Evolutionary conservation across 2,797 vertebrate genomes (phyloP).

Genomic region (Cossypha heuglini): DNA sequence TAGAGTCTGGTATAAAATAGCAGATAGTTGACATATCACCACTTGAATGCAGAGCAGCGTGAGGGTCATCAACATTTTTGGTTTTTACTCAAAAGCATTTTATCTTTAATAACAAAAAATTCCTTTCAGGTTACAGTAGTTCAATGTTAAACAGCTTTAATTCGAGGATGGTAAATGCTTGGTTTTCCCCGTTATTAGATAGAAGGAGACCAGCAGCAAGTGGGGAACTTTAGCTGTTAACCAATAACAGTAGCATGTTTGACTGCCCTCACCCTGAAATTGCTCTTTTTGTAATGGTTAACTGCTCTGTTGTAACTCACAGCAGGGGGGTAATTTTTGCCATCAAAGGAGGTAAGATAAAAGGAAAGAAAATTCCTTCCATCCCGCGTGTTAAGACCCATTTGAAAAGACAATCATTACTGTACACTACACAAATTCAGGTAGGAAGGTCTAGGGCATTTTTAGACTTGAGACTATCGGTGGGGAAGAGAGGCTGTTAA

Average conservation of each 20-base stretch:
- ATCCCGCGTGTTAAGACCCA: neutral
- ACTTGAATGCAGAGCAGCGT: neutral
- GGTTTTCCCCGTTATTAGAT: neutral
- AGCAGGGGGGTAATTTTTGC: constrained; percentile 62
- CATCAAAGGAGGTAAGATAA: constrained; percentile 48
- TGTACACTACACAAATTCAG: neutral
- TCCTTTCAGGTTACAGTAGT: neutral
- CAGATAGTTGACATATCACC: neutral
- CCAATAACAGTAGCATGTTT: constrained; percentile 69
- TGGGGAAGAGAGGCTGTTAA: neutral
- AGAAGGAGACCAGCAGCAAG: neutral
- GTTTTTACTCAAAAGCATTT: neutral
- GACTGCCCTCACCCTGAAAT: constrained; percentile 61
- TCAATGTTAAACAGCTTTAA: neutral
- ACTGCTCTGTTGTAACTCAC: constrained; percentile 62
- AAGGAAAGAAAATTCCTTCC: constrained; percentile 51
- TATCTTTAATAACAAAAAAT: neutral
- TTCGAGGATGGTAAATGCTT: neutral
- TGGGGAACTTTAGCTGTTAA: constrained; percentile 63
- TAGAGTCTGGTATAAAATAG: neutral
- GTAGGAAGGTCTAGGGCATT: neutral
- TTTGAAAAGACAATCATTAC: neutral
- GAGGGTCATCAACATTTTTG: neutral
- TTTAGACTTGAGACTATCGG: neutral
- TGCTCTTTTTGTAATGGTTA: constrained; percentile 75